Percentiles rank a stretch among this genome's conserved stretches.
Conservation (phyloP, 2,888 invertebrate species). For the Tricholauxania praeusta region DNA sequence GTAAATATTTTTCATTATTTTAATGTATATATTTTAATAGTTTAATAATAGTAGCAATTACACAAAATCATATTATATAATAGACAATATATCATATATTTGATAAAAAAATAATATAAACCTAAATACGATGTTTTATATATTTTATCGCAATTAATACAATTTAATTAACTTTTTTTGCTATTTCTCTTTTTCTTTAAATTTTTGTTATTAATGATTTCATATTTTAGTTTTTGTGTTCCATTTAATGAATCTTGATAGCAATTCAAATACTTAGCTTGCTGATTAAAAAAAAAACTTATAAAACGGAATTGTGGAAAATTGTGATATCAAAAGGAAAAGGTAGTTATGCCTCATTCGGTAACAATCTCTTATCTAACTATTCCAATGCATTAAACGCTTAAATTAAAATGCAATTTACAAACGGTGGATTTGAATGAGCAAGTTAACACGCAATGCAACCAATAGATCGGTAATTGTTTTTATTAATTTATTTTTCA, state of each 20-base stretch:
- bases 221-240: constrained; percentile 13
- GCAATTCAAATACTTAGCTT: too few species aligned
- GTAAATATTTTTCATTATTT: background rate
- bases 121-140: constrained; percentile 38
- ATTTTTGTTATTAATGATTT: constrained; percentile 14
- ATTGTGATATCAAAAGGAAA: too few species aligned
- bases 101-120: constrained; percentile 47
- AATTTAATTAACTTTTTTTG: constrained; percentile 17
- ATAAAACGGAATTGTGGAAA: too few species aligned
- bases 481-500: too few species aligned
- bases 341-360: too few species aligned
- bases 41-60: constrained; percentile 53
- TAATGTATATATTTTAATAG: constrained; percentile 32
- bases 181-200: constrained; percentile 16
- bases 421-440: too few species aligned
- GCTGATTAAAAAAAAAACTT: too few species aligned
- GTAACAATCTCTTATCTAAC: too few species aligned
- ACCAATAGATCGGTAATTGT: too few species aligned
- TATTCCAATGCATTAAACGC: too few species aligned
- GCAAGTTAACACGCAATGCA: too few species aligned
- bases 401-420: too few species aligned
- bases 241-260: background rate
- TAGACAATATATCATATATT: constrained; percentile 54
- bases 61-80: constrained; percentile 54
- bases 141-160: constrained; percentile 19